Percentiles rank a stretch among this genome's conserved stretches.
Conservation (phyloP, 2,113 vertebrate species). For the Paracanthobrama guichenoti region DNA sequence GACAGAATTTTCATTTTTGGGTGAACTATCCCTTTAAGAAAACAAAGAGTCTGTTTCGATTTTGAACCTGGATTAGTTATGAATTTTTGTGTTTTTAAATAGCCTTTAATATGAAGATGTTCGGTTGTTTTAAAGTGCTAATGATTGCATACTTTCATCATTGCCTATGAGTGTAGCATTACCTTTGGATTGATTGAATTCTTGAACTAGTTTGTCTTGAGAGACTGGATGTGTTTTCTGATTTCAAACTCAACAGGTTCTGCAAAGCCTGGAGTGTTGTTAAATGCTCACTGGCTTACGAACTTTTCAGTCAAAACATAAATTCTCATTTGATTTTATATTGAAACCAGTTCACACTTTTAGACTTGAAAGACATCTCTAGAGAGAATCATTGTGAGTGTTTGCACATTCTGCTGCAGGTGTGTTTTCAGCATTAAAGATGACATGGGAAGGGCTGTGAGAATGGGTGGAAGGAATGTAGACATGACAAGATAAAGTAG, state of each 20-base stretch:
- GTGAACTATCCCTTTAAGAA: neutral
- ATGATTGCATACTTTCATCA: neutral
- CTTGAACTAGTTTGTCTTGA: neutral
- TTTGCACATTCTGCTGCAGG: neutral
- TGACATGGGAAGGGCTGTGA: neutral
- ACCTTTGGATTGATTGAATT: neutral
- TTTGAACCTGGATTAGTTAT: neutral
- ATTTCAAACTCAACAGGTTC: neutral
- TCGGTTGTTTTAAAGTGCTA: neutral
- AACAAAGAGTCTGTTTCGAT: neutral
- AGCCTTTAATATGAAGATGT: neutral
- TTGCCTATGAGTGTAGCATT: neutral
- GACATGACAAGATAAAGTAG: slow-evolving; percentile 13
- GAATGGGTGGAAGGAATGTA: neutral
- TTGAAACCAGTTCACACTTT: neutral
- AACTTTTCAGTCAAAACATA: neutral
- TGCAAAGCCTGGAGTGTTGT: neutral
- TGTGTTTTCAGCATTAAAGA: neutral
- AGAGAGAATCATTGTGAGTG: neutral
- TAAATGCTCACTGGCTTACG: neutral
- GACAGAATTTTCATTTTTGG: too few relatives aligned
- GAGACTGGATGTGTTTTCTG: neutral
- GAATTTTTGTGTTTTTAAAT: neutral
- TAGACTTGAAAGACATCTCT: neutral
- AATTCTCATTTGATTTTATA: neutral